Percentiles rank a stretch among this genome's conserved stretches.
Conservation (phyloP, 2,888 invertebrate genomes). For the Himalopsyche tibetana region DNA sequence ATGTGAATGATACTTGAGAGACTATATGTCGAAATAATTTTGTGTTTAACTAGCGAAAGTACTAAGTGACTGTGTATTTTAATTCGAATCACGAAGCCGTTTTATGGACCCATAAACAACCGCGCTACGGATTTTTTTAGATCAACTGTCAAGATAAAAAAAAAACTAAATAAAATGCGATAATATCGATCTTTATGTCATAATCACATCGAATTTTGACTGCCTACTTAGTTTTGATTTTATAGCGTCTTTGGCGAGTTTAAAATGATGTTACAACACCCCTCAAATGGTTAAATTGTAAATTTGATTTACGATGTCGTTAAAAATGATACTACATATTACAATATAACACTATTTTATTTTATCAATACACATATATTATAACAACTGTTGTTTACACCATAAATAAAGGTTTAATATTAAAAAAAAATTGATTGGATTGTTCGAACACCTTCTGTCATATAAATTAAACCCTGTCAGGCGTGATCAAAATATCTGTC, state of each 20-base stretch:
- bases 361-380: neutral
- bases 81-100: neutral
- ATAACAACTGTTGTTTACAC: too few relatives aligned
- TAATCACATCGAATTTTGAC: neutral
- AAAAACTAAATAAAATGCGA: neutral
- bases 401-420: too few relatives aligned
- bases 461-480: too few relatives aligned
- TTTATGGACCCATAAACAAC: slow-evolving; percentile 5
- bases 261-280: neutral
- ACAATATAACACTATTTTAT: neutral
- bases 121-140: neutral
- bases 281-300: neutral
- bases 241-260: neutral
- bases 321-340: neutral
- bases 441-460: too few relatives aligned
- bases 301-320: slow-evolving; percentile 14
- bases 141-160: neutral
- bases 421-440: too few relatives aligned
- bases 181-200: neutral
- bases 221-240: slow-evolving; percentile 5
- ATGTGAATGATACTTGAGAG: too few relatives aligned
- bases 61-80: neutral
- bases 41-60: slow-evolving; percentile 2
- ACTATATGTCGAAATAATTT: neutral
- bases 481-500: too few relatives aligned